Evolutionary conservation across 2,888 invertebrate genomes (phyloP).

Genomic region (Cephonodes hylas): DNA sequence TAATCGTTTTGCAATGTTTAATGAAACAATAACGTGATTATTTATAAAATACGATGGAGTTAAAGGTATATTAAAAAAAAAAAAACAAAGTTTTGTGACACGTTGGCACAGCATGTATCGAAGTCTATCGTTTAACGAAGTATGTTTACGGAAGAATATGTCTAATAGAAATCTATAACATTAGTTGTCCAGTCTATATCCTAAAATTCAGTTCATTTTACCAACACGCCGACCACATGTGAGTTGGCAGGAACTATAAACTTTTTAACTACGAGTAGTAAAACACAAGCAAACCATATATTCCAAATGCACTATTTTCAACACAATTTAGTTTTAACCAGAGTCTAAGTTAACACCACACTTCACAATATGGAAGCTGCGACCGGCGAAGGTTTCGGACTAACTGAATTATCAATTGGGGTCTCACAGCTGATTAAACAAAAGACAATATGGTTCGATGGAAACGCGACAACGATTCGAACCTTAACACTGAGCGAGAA

Average conservation of each 20-base stretch:
- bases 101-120: background rate
- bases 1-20: no score
- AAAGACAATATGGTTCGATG: slow-evolving; percentile 50
- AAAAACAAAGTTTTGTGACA: background rate
- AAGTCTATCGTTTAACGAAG: background rate
- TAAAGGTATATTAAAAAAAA: no score
- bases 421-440: slow-evolving; percentile 75
- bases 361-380: slow-evolving; percentile 9
- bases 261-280: background rate
- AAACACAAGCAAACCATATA: background rate
- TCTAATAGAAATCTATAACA: background rate
- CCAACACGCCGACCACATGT: background rate
- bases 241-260: background rate
- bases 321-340: background rate
- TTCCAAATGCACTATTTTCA: background rate
- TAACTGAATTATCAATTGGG: slow-evolving; percentile 77
- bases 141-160: no score
- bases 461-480: slow-evolving; percentile 40
- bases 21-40: no score
- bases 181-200: background rate
- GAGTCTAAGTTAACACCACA: slow-evolving; percentile 9
- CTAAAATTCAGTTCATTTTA: background rate
- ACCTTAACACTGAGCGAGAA: slow-evolving; percentile 52
- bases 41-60: no score
- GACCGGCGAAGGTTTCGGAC: slow-evolving; percentile 22